Evolutionary conservation across 2,888 invertebrate species (phyloP), one percentile per base, ranked within the genome.

Genomic region (Oxyteleia sp.): DNA sequence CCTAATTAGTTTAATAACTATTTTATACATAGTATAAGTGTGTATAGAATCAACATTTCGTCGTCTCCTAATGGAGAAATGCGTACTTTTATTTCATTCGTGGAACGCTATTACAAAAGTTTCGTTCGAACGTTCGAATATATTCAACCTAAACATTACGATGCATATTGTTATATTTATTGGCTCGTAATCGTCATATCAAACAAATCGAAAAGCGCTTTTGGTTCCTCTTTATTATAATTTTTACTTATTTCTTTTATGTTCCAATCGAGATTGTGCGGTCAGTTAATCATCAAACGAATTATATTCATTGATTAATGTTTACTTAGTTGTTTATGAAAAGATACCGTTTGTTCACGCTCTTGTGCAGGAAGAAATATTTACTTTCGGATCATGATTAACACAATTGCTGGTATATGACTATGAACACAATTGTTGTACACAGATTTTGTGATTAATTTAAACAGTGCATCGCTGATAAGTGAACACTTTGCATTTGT

Each of bases 21-120:
- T 84, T 78, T 87, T 86, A 84, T 86, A 85, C 85, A 86, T 80
- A 82, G 86, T 87, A 84, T 85, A 87, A 85, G 83, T 79, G 76
- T 82, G 66, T 78, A 68, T 78, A 47, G 75, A 75, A 66, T 63
- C 51, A 76, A 71, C 66, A 20, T 75, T 64, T 75, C 64, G 41
- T 75, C 69, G 29, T 81, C 81, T 81, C 81, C 74, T 55, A 53
- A 75, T 81, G 74, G 74, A 75, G 74, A 81, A 81, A 81, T 81
- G 68, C 69, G 38, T 63, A 69, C 63, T 63, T 75, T 68, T 69
- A 75, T 69, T 75, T 81, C 81, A 63, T 61, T 68, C 74, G 68
- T 66, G 74, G 68, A 75, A 81, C 68, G 55, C 59, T 74, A 55
- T 61, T 81, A 72, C 51, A 81, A 74, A 81, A 74, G 79, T 64